Percentiles rank a stretch among this genome's conserved stretches.
Evolutionary conservation across 1,140 invertebrate species (phyloP).

Genomic region (Mylabris phalerata): DNA sequence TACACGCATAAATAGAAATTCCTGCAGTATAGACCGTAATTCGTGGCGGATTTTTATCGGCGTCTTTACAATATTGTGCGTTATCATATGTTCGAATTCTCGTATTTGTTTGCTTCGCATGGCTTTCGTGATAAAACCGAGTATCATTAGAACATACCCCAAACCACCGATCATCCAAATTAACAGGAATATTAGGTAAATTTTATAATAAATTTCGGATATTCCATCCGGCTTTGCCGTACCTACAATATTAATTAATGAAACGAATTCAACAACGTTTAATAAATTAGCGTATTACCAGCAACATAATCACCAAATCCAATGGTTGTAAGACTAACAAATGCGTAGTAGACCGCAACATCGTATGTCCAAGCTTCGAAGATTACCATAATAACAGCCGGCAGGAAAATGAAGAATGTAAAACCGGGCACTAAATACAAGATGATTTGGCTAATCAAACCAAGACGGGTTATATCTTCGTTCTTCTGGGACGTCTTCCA

Average conservation of each 20-base stretch:
- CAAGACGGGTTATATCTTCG: constrained; percentile 59
- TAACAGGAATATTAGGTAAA: constrained; percentile 68
- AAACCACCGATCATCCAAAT: constrained; percentile 87
- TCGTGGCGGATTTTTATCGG: constrained; percentile 71
- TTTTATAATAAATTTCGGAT: constrained; percentile 49
- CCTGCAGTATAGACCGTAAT: constrained; percentile 43
- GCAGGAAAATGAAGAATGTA: constrained; percentile 86
- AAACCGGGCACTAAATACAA: constrained; percentile 80
- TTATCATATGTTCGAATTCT: constrained; percentile 67
- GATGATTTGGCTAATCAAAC: constrained; percentile 67
- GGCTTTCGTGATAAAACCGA: constrained; percentile 74
- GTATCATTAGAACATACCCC: constrained; percentile 85
- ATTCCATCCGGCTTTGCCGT: constrained; percentile 46
- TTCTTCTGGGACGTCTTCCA: constrained; percentile 65
- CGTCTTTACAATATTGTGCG: constrained; percentile 65
- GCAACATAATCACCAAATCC: constrained; percentile 92
- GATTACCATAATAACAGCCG: constrained; percentile 78
- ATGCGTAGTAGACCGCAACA: constrained; percentile 85
- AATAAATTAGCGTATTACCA: neutral
- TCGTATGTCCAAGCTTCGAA: constrained; percentile 87
- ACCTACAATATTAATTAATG: constrained; percentile 18
- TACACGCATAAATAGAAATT: constrained; percentile 35
- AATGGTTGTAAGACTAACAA: constrained; percentile 88
- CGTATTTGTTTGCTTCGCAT: constrained; percentile 68
- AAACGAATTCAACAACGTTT: too few relatives aligned